Evolutionary conservation across 1,140 invertebrate genomes (phyloP).

Genomic region (Procambarus clarkii): DNA sequence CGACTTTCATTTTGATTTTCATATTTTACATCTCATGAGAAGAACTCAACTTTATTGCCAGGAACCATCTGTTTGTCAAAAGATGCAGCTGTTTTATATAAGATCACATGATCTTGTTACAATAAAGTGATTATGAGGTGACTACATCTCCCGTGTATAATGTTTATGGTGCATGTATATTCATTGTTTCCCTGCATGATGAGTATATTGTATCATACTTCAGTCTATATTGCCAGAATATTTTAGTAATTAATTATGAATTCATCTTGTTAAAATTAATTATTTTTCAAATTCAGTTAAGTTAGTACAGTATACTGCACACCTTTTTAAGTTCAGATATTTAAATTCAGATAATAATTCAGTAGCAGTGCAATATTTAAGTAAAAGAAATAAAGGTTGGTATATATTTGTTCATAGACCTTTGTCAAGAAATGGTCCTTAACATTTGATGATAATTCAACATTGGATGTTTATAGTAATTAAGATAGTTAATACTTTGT

Average conservation of each 20-base stretch:
- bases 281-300: neutral
- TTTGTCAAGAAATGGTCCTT: neutral
- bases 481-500: neutral
- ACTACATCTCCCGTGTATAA: constrained; percentile 14
- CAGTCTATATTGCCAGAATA: neutral
- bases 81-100: neutral
- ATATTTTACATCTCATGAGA: neutral
- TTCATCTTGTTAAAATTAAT: neutral
- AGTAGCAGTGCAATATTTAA: neutral
- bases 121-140: constrained; percentile 4
- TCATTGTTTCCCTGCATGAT: constrained; percentile 31
- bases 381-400: neutral
- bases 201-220: constrained; percentile 11
- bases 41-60: constrained; percentile 20
- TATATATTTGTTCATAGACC: neutral
- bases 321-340: neutral
- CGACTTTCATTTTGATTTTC: neutral
- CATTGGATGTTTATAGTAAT: neutral
- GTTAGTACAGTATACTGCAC: neutral
- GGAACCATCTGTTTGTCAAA: neutral
- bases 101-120: neutral
- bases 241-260: neutral
- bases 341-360: neutral
- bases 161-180: constrained; percentile 25
- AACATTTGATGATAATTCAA: neutral